phyloP scores from a whole-genome alignment of 2,888 invertebrate genomes.

The Chaetoderma sp. region DNA sequence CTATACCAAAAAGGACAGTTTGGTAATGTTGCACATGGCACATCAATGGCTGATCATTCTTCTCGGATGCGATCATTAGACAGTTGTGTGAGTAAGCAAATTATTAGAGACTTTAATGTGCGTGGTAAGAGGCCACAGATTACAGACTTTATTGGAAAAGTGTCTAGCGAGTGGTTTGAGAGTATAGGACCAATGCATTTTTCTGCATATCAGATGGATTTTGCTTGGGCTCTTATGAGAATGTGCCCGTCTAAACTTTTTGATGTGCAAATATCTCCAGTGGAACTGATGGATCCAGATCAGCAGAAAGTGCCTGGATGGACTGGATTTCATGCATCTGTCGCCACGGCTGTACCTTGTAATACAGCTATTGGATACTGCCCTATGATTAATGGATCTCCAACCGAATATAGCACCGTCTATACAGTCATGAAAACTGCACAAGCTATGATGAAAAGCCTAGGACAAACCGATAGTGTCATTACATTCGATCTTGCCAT shows the following conservation, averaged over 20 bases:
- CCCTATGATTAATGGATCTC: neutral
- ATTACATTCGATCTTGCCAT: neutral
- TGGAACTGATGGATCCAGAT: neutral
- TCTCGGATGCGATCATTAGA: neutral
- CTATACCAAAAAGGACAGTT: neutral
- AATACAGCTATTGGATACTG: neutral
- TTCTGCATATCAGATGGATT: neutral
- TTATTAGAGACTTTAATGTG: neutral
- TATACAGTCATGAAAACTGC: no score
- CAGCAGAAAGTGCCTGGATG: neutral
- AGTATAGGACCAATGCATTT: neutral
- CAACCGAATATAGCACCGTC: neutral
- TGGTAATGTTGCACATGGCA: neutral
- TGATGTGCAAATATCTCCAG: neutral
- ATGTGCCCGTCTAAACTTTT: neutral
- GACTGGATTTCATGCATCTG: neutral
- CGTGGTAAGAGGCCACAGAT: no score
- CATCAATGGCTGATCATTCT: neutral
- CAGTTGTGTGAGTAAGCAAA: neutral
- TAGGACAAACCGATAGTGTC: neutral
- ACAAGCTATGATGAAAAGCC: no score
- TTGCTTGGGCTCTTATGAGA: neutral
- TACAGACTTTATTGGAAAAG: neutral
- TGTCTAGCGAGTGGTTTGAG: neutral
- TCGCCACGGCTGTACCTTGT: neutral